Evolutionary conservation across 2,797 vertebrate species (phyloP).

Genomic region (Steatocranus sp.): DNA sequence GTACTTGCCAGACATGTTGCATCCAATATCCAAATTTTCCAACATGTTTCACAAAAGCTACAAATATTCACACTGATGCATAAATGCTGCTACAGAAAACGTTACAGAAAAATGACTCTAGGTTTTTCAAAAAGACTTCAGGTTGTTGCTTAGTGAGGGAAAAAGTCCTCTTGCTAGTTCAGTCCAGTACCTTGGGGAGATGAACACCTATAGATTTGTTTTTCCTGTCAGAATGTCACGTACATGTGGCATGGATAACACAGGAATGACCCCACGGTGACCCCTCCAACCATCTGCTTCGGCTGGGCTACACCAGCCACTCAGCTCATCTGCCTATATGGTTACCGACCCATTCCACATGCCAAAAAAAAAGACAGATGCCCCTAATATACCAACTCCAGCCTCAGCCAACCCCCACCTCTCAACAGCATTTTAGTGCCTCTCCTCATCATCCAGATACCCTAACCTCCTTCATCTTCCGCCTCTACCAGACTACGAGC

Average conservation of each 20-base stretch:
- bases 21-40: background rate
- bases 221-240: conserved; percentile 50
- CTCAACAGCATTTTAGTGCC: conserved; percentile 41
- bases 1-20: background rate
- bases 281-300: conserved; percentile 60
- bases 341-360: conserved; percentile 63
- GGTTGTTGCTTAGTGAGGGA: background rate
- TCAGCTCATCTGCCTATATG: conserved; percentile 36
- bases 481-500: conserved; percentile 17
- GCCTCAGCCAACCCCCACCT: background rate
- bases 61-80: background rate
- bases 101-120: background rate
- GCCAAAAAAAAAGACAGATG: conserved; percentile 69
- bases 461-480: conserved; percentile 38
- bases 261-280: conserved; percentile 47
- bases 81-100: background rate
- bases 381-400: conserved; percentile 50
- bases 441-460: conserved; percentile 29
- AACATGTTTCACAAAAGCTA: background rate
- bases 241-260: conserved; percentile 60
- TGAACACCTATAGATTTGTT: conserved; percentile 37
- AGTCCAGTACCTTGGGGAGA: background rate
- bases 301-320: conserved; percentile 42
- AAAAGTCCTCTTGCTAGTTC: background rate
- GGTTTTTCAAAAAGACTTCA: background rate